Evolutionary conservation across 2,797 vertebrate genomes (phyloP).

Genomic region (Urosaurus nigricauda): DNA sequence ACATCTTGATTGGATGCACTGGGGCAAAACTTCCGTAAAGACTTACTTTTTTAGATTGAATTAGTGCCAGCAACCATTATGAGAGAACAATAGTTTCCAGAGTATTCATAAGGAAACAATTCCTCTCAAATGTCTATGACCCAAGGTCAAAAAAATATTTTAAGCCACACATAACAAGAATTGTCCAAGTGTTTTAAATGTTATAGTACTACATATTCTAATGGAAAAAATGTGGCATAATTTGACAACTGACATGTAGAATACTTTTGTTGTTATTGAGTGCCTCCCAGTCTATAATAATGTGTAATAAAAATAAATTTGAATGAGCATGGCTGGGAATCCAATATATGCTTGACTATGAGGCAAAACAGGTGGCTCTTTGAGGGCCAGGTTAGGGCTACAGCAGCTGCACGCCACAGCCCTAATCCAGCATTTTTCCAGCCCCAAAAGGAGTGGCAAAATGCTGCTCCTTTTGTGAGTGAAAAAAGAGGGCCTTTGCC

Average conservation of each 20-base stretch:
- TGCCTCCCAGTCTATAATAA: background rate
- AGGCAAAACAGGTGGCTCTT: too few species aligned
- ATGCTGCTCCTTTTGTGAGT: too few species aligned
- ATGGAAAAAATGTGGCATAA: background rate
- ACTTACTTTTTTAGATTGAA: conserved; percentile 44
- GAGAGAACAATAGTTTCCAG: conserved; percentile 70
- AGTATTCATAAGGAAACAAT: conserved; percentile 72
- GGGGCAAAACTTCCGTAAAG: background rate
- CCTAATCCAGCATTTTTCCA: too few species aligned
- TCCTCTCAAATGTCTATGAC: conserved; percentile 69
- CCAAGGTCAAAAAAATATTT: conserved; percentile 64
- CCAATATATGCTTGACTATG: too few species aligned
- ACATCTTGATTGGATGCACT: conserved; percentile 16
- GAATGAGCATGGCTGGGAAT: background rate
- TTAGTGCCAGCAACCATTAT: conserved; percentile 68
- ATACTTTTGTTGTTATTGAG: too few species aligned
- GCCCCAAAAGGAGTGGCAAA: too few species aligned
- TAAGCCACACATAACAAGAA: background rate
- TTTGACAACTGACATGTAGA: background rate
- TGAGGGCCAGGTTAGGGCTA: too few species aligned
- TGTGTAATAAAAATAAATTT: background rate
- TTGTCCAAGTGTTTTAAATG: background rate
- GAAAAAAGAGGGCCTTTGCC: too few species aligned
- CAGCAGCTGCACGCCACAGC: too few species aligned
- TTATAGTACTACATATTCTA: background rate